Base-by-base conservation (phyloP, 1,140 invertebrate genomes). In the Riptortus pedestris region DNA sequence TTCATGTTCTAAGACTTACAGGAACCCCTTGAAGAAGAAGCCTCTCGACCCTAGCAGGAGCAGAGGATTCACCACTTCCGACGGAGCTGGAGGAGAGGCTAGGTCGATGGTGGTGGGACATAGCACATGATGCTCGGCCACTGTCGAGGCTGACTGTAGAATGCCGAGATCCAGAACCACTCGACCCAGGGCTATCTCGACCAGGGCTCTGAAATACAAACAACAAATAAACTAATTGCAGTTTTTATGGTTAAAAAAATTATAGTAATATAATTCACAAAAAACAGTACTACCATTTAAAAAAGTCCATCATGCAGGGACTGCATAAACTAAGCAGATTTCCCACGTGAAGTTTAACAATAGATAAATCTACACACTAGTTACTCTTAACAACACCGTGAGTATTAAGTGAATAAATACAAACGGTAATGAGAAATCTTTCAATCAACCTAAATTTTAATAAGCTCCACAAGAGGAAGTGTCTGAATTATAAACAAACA, bases 71-170 rank as follows among this genome's bases (percentile, higher is more conserved):
- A 5, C 85, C 82, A 48, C 86, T 86, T 69, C 88, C 85, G 51
- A 87, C 88, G 72, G 87, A 90, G 1, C 82, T 84, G 68, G 83
- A 85, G 69, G 83, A 67, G 16, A 66, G 52, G 45, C 65, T 66
- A 12, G 67, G 60, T 18, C 63, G 33, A 22, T 66, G 67, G 38
- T 67, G 66, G 60, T 69, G 67, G 12, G 67, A 68, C 62, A 68
- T 69, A 61, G 57, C 67, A 26, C 71, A 70, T 1, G 91, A 93
- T 5, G 92, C 93, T 67, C 93, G 79, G 4, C 93, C 93, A 69
- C 88, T 93, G 76, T 97, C 93, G 70, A 94, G 77, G 63, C 91
- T 94, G 43, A 92, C 91, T 0, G 91, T 93, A 65, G 90, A 93
- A 73, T 91, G 88, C n/a, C 89, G 80, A 20, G 85, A 87, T 33